A percentile compares a stretch with the other conserved stretches of the same genome.
Evolutionary conservation across 2,797 vertebrate species (phyloP).

Genomic region (Pangasius krempfi): DNA sequence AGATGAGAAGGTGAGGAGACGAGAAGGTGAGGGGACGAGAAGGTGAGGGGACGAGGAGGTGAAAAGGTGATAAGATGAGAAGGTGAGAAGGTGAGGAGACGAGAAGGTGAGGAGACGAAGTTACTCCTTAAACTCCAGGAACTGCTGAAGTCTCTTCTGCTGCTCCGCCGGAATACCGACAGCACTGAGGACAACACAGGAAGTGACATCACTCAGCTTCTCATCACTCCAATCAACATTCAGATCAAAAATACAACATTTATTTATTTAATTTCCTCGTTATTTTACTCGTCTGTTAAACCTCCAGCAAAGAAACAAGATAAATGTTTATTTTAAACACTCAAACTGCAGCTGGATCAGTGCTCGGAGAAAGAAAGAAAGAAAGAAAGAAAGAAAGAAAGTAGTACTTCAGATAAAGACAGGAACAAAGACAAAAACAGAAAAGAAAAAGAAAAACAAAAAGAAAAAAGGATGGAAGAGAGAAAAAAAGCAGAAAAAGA

Average conservation of each 20-base stretch:
- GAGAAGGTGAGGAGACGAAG: no score
- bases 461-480: no score
- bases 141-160: constrained; percentile 92
- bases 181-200: constrained; percentile 79
- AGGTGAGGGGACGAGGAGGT: no score
- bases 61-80: no score
- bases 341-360: not conserved
- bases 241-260: not conserved
- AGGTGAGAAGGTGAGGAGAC: no score
- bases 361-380: not conserved
- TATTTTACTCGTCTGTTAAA: not conserved
- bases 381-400: no score
- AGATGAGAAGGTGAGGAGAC: no score
- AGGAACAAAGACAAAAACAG: no score
- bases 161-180: constrained; percentile 92
- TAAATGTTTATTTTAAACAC: not conserved
- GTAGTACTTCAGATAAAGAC: no score
- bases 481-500: no score
- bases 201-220: constrained; percentile 37
- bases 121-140: constrained; percentile 95
- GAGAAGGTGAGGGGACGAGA: no score
- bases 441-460: no score
- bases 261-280: not conserved
- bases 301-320: not conserved
- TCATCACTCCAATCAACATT: not conserved